Conservation (phyloP, 2,888 invertebrate genomes). For the Thyatira batis region DNA sequence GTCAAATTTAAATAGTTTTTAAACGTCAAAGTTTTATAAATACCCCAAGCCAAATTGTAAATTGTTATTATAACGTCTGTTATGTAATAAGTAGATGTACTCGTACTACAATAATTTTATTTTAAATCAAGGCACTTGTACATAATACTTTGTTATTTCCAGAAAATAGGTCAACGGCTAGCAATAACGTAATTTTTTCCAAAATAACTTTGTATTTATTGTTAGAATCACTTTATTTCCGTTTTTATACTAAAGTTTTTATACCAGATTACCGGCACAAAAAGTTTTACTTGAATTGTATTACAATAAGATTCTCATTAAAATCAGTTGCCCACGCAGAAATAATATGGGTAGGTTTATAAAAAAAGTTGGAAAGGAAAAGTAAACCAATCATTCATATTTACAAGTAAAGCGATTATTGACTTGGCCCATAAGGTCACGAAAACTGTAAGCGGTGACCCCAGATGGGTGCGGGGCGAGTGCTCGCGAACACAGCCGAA, state of each 20-base stretch:
- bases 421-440: slow-evolving; percentile 67
- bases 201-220: neutral
- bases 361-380: neutral
- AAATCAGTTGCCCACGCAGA: neutral
- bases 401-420: slow-evolving; percentile 54
- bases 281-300: neutral
- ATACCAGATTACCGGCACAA: neutral
- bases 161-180: no score
- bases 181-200: no score
- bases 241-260: neutral
- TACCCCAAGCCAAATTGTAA: no score
- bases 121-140: no score
- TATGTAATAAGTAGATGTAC: no score
- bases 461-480: slow-evolving; percentile 61
- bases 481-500: slow-evolving; percentile 48
- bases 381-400: slow-evolving; percentile 30
- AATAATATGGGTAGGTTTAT: neutral
- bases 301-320: neutral
- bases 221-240: neutral
- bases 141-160: no score
- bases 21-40: no score
- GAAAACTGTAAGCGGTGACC: slow-evolving; percentile 69
- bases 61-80: no score
- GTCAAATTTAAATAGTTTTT: no score
- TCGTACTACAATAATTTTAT: no score